Evolutionary conservation across 2,797 vertebrate genomes (phyloP), one percentile per base, ranked within the genome.

Genomic region (Cyprinella venusta): DNA sequence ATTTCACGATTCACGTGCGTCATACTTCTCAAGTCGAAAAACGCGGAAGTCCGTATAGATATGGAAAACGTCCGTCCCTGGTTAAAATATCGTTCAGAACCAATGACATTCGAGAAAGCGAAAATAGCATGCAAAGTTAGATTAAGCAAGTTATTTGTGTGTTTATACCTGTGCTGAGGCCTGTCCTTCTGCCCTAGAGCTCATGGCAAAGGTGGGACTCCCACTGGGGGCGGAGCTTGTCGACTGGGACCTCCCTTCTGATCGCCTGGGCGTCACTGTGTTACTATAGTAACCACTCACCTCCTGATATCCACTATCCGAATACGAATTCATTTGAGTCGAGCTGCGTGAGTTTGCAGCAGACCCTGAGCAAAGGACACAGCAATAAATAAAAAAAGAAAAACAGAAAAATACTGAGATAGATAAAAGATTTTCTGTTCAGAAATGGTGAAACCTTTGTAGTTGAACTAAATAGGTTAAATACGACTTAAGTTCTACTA

Each of bases 301-400:
- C 95, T 99, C 98, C 89, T 99, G 98, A 93, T 99, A 99, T 80
- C 98, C 97, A 78, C 98, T 99, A 92, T 99, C 98, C 0, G 97
- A 97, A 48, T 99, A 99, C 0, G 97, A 99, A 90, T 98, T 98
- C 96, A 99, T 97, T 86, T 98, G 98, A 42, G 95, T 97, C 70
- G 96, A 96, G 91, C 95, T 96, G 92, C 96, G 95, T 0, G 98
- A 99, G 91, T 98, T 98, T 88, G 96, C 97, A 69, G 95, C 92
- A 6, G 97, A 98, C 86, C 96, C 98, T 99, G 91, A n/a, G 90
- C 65, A 54, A 80, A 68, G 67, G 52, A 54, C 70, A 45, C 40
- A 64, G 16, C n/a, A 13, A 6, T 21, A 59, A 10, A n/a, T n/a
- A n/a, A n/a, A n/a, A 9, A 50, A 65, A 4, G 45, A 6, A 61